Evolutionary conservation across 2,113 vertebrate species (phyloP).

Genomic region (Chaetops frenatus): DNA sequence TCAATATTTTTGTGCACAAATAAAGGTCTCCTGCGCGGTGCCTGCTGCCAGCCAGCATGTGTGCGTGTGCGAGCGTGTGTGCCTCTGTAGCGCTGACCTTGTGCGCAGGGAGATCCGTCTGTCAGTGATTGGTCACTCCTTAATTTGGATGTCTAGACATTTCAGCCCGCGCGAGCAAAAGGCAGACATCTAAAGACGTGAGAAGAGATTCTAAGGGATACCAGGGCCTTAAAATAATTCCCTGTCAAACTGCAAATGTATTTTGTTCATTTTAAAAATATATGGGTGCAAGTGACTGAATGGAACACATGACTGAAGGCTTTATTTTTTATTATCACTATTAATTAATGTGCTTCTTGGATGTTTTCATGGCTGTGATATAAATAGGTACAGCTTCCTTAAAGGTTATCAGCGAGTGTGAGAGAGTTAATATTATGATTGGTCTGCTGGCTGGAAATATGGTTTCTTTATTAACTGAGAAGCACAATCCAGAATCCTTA

Average conservation of each 20-base stretch:
- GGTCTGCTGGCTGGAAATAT: not conserved
- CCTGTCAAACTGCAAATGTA: not conserved
- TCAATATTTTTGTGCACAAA: constrained; percentile 75
- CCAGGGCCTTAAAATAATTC: constrained; percentile 51
- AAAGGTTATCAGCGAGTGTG: not conserved
- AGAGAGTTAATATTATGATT: not conserved
- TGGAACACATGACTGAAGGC: constrained; percentile 19
- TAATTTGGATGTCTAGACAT: constrained; percentile 75
- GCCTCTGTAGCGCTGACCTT: constrained; percentile 51
- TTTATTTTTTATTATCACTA: constrained; percentile 18
- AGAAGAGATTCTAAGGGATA: constrained; percentile 64
- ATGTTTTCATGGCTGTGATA: not conserved
- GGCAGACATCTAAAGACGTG: constrained; percentile 65
- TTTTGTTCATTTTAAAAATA: constrained; percentile 57
- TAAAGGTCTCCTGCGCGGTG: constrained; percentile 52
- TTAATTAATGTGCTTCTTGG: constrained; percentile 45
- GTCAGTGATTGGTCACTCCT: constrained; percentile 59
- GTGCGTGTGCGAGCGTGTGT: not conserved
- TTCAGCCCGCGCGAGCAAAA: constrained; percentile 42
- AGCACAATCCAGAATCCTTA: not conserved
- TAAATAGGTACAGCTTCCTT: constrained; percentile 22
- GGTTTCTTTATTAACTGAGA: not conserved
- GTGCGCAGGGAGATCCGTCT: constrained; percentile 23
- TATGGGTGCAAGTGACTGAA: constrained; percentile 12
- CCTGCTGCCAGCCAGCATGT: not conserved